Conservation (phyloP, 2,888 invertebrate species). For the Boloria selene region DNA sequence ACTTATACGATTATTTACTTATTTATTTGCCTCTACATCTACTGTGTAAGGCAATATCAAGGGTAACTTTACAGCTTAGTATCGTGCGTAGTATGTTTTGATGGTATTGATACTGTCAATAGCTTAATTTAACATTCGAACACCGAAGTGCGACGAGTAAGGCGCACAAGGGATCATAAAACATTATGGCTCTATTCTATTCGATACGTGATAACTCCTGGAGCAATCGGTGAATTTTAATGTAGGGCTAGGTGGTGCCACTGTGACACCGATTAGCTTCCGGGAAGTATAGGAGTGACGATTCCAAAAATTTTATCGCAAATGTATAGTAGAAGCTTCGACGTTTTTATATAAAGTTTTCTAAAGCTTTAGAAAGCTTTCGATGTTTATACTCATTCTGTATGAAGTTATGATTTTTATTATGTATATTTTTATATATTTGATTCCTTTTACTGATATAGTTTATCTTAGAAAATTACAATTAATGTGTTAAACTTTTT, state of each 20-base stretch:
- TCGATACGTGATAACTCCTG: slow-evolving; percentile 79
- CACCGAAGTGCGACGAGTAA: slow-evolving; percentile 68
- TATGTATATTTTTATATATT: too few species aligned
- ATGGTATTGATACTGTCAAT: slow-evolving; percentile 53
- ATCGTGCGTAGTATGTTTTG: slow-evolving; percentile 42
- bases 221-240: slow-evolving; percentile 77
- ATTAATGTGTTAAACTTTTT: too few species aligned
- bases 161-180: slow-evolving; percentile 81
- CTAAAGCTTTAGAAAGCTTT: too few species aligned
- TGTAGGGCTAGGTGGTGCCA: slow-evolving; percentile 65
- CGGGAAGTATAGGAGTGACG: slow-evolving; percentile 66
- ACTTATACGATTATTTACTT: neutral
- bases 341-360: too few species aligned
- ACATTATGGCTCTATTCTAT: slow-evolving; percentile 81
- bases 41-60: neutral
- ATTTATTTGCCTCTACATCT: too few species aligned
- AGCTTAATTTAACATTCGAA: slow-evolving; percentile 74
- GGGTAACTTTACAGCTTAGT: slow-evolving; percentile 12
- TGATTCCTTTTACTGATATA: too few species aligned
- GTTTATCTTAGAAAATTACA: too few species aligned
- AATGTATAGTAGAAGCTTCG: neutral
- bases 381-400: too few species aligned
- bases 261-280: slow-evolving; percentile 71
- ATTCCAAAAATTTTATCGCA: slow-evolving; percentile 48
- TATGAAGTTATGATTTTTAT: too few species aligned